Percentiles rank a stretch among this genome's conserved stretches.
phyloP scores from a whole-genome alignment of 2,888 invertebrate genomes.

The Leptopilina myrica region DNA sequence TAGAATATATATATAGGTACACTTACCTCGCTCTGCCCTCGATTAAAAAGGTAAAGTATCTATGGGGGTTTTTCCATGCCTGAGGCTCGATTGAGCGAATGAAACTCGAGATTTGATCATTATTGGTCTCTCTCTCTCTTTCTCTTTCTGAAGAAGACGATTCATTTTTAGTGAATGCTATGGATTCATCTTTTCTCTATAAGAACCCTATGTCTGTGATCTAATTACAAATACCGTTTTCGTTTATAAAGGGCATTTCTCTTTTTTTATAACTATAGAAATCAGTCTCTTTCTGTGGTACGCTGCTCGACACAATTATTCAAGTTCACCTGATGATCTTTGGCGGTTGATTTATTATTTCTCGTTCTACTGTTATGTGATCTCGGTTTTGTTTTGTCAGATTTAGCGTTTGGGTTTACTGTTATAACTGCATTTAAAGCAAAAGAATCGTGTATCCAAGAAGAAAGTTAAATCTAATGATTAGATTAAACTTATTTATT shows the following conservation, averaged over 20 bases:
- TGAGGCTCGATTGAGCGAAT: slow-evolving; percentile 30
- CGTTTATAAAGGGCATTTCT: not conserved
- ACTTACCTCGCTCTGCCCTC: slow-evolving; percentile 38
- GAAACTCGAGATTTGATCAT: slow-evolving; percentile 34
- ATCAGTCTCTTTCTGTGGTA: not conserved
- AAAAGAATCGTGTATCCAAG: no score
- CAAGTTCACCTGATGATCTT: slow-evolving; percentile 3
- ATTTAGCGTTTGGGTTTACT: no score
- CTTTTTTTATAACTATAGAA: slow-evolving; percentile 40
- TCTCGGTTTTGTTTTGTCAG: no score
- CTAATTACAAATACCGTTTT: slow-evolving; percentile 31
- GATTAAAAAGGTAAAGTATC: slow-evolving; percentile 40
- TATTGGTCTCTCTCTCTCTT: not conserved
- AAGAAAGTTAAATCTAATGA: no score
- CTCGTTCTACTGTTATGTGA: no score
- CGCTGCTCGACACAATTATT: not conserved
- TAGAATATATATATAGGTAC: slow-evolving; percentile 5
- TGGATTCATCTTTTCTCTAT: not conserved
- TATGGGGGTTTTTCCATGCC: slow-evolving; percentile 22
- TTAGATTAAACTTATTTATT: no score
- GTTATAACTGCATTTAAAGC: no score
- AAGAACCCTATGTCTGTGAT: slow-evolving; percentile 9
- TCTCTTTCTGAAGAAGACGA: slow-evolving; percentile 1
- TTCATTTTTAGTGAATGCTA: not conserved
- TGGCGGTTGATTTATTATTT: no score